Evolutionary conservation across 2,113 vertebrate genomes (phyloP), one percentile per base, ranked within the genome.

Genomic region (Pholis gunnellus): DNA sequence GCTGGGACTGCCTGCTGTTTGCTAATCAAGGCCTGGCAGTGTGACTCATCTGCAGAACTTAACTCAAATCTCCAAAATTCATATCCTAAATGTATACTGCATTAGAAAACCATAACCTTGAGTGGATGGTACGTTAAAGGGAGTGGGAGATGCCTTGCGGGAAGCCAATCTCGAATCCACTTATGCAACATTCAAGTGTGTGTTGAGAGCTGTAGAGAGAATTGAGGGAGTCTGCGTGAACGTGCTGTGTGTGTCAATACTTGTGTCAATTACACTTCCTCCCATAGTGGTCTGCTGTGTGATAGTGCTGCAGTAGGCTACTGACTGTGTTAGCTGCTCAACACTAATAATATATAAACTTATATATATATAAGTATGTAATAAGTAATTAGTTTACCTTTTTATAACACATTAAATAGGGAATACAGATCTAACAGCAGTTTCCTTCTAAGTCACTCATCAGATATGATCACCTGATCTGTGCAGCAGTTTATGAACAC

Each of bases 181-280:
- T 72, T 63, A 11, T 31, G 54, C 29, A 36, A 72, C 29, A 2
- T 74, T 79, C 9, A 78, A 84, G 75, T 82, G 63, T 63, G 57
- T 36, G 75, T 76, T 57, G 0, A 74, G 66, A 81, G 36, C 20
- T 66, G 59, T 36, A 4, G 17, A 17, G 52, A 65, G 66, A 79
- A 71, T 36, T 72, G 34, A 61, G 77, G 18, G 66, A 67, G 52
- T 34, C 14, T 20, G 22, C 42, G 38, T 57, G 81, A 46, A 64
- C 75, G 71, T 73, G 18, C 52, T 38, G 73, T 87, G 82, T 81
- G 74, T 82, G 59, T 38, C 14, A 86, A 76, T 52, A 48, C 54
- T 52, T 31, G 73, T 79, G 77, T 75, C 56, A 83, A 14, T 82
- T 36, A 27, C 44, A 78, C 88, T 82, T 89, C 83, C 75, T 86